phyloP scores from a whole-genome alignment of 2,797 vertebrate species.

The Hydrocynus forskahlii region DNA sequence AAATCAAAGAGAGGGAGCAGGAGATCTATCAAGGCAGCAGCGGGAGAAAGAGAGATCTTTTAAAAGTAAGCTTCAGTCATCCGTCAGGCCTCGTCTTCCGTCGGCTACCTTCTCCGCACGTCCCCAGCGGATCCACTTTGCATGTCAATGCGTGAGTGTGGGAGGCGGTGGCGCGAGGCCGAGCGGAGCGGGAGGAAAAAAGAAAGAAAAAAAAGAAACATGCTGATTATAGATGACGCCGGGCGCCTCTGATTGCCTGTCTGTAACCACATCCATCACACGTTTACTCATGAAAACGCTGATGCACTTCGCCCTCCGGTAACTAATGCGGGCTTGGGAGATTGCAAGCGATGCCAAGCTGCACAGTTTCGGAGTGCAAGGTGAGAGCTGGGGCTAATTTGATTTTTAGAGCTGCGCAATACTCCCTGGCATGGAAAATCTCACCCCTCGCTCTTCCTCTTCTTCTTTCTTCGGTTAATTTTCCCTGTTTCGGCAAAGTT shows the following conservation, averaged over 20 bases:
- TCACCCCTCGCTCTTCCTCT: neutral
- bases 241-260: slow-evolving; percentile 49
- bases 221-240: slow-evolving; percentile 52
- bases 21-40: slow-evolving; percentile 24
- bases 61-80: slow-evolving; percentile 46
- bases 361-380: neutral
- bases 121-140: slow-evolving; percentile 49
- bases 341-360: slow-evolving; percentile 8
- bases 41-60: slow-evolving; percentile 34
- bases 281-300: slow-evolving; percentile 43
- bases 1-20: slow-evolving; percentile 33
- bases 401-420: neutral
- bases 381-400: neutral
- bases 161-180: slow-evolving; percentile 22
- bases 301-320: slow-evolving; percentile 38
- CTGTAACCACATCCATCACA: slow-evolving; percentile 50
- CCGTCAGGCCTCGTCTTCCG: slow-evolving; percentile 41
- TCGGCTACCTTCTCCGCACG: slow-evolving; percentile 39
- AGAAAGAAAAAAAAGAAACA: slow-evolving; percentile 25
- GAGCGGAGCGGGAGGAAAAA: neutral
- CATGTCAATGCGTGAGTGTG: slow-evolving; percentile 48
- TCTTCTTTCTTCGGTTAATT: neutral
- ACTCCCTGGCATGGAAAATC: neutral
- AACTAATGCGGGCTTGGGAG: slow-evolving; percentile 28
- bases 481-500: too few relatives aligned